Conservation (phyloP, 2,888 invertebrate species). For the Drosophila algonquin region DNA sequence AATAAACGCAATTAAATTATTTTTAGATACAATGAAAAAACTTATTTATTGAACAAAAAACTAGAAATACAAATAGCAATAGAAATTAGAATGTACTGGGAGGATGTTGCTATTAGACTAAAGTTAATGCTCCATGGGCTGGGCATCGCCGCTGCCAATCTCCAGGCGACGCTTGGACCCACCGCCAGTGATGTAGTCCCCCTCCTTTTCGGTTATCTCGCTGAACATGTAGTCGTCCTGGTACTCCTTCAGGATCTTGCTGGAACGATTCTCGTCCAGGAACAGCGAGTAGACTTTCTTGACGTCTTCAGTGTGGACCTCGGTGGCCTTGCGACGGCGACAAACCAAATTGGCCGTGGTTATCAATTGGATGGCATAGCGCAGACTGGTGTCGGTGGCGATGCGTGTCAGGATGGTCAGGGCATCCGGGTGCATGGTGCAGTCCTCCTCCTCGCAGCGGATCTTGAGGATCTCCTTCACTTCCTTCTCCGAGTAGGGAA, state of each 20-base stretch:
- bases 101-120: neutral
- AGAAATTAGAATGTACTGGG: conserved; percentile 46
- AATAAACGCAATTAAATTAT: conserved; percentile 37
- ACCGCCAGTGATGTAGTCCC: conserved; percentile 30
- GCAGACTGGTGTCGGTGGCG: conserved; percentile 95
- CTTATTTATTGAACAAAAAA: conserved; percentile 57
- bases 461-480: conserved; percentile 96
- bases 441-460: conserved; percentile 98
- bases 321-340: conserved; percentile 92
- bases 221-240: conserved; percentile 98
- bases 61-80: conserved; percentile 34
- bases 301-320: conserved; percentile 94
- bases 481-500: conserved; percentile 94
- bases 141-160: conserved; percentile 65
- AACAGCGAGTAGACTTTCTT: conserved; percentile 97
- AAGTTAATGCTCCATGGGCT: conserved; percentile 82
- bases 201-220: conserved; percentile 84
- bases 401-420: conserved; percentile 95
- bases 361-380: conserved; percentile 99
- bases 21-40: conserved; percentile 34
- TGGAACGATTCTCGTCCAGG: conserved; percentile 96
- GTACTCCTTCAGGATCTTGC: conserved; percentile 96
- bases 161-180: conserved; percentile 67
- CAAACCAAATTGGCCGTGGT: conserved; percentile 98
- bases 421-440: conserved; percentile 96